Evolutionary conservation across 2,888 invertebrate species (phyloP).

Genomic region (Agrotis ipsilon): DNA sequence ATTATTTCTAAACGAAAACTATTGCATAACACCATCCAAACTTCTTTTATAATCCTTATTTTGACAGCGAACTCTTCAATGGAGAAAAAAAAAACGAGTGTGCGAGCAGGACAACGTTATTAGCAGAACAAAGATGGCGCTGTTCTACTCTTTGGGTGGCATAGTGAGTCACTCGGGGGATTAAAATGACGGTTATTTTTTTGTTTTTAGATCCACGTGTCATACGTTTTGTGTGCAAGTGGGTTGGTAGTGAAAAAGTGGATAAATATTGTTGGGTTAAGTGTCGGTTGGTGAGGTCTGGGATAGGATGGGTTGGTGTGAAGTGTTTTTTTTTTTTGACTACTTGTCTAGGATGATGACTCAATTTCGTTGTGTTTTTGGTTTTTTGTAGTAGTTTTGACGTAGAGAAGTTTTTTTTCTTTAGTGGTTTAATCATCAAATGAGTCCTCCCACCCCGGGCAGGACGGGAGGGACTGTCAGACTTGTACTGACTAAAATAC

Average conservation of each 20-base stretch:
- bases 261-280: constrained; percentile 61
- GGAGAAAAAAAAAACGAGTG: constrained; percentile 82
- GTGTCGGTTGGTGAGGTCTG: constrained; percentile 55
- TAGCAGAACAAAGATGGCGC: constrained; percentile 69
- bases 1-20: not conserved
- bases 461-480: no score
- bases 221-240: constrained; percentile 74
- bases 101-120: constrained; percentile 72
- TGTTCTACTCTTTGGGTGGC: constrained; percentile 84
- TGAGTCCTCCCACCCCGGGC: no score
- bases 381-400: not conserved
- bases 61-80: constrained; percentile 90
- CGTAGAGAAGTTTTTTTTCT: no score
- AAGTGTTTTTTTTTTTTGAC: constrained; percentile 35
- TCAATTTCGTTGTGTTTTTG: constrained; percentile 27
- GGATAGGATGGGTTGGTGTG: constrained; percentile 56
- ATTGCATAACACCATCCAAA: constrained; percentile 83
- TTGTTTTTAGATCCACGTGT: constrained; percentile 68
- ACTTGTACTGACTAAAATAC: no score
- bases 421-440: no score
- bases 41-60: constrained; percentile 90
- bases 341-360: constrained; percentile 34
- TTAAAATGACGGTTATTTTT: constrained; percentile 70
- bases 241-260: constrained; percentile 74
- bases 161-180: constrained; percentile 83